A percentile compares a stretch with the other conserved stretches of the same genome.
phyloP scores from a whole-genome alignment of 2,113 vertebrate genomes.

The Bungarus multicinctus region DNA sequence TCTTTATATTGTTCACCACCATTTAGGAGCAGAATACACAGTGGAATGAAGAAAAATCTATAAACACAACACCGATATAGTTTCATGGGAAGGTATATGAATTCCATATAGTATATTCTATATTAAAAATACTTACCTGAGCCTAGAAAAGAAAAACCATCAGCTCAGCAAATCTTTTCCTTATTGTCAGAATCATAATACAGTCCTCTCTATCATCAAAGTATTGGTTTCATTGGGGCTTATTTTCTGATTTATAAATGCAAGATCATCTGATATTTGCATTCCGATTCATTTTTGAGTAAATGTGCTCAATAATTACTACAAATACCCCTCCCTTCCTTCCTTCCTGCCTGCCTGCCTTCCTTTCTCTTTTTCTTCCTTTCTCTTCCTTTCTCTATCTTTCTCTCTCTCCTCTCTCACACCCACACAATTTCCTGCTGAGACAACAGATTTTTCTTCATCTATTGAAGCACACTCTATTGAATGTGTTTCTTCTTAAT shows the following conservation, averaged over 20 bases:
- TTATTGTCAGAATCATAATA: neutral
- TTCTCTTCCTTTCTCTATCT: no score
- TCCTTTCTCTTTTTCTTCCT: no score
- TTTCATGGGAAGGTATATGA: neutral
- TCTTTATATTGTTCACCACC: neutral
- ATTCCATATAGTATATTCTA: neutral
- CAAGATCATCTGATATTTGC: neutral
- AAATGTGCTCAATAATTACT: neutral
- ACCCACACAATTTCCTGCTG: neutral
- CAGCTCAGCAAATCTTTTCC: neutral
- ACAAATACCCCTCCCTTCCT: neutral
- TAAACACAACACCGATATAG: neutral
- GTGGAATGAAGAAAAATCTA: neutral
- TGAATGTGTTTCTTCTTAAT: neutral
- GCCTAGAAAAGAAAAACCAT: neutral
- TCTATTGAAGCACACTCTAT: neutral
- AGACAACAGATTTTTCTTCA: neutral
- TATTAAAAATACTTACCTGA: neutral
- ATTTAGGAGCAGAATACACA: neutral
- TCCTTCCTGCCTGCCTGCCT: neutral
- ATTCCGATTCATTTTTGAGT: neutral
- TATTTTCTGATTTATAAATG: neutral
- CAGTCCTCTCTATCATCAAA: neutral
- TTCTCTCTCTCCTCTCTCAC: neutral
- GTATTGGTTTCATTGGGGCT: neutral